Evolutionary conservation across 1,140 invertebrate species (phyloP), one percentile per base, ranked within the genome.

Genomic region (Anadara kagoshimensis): DNA sequence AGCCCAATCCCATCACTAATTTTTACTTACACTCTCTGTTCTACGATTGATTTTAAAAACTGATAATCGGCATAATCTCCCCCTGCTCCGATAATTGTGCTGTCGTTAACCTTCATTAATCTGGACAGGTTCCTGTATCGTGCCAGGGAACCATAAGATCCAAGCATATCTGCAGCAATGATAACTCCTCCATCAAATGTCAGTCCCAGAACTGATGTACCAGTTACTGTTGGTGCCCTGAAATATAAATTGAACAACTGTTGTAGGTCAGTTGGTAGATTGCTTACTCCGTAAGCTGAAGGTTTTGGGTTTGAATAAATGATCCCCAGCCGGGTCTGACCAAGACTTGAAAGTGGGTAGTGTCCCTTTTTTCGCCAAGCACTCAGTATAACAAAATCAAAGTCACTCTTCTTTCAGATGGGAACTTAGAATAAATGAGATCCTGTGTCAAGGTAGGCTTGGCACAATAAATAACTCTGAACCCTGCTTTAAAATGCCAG

Each of bases 61-160:
- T 99, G 97, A 86, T 93, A 98, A 90, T 99, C 98, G 24, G 96
- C 97, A 89, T 96, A 98, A 90, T 99, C 98, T 16, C 97, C 97
- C 75, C 94, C 93, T 73, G 93, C 94, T 11, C 95, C 97, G 26
- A 98, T 87, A 44, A 98, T 90, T n/a, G 95, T 96, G 68, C 94
- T 93, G 53, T 96, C 92, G 87, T 99, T 99, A 0, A 99, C 94
- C 90, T 95, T 94, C 75, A 95, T 89, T 1, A 99, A 90, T 80
- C 97, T 91, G 0, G 94, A 92, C 75, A 95, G 93, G 89, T 96
- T 93, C 62, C 95, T 92, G 87, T 94, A 98, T 65, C 96, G 91
- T 0, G 96, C 95, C 68, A 99, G 88, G 0, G 94, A 95, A 14
- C 97, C 97, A 89, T 98, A 99, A 0, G 96, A 98, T 8, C 94